Evolutionary conservation across 1,140 invertebrate genomes (phyloP).

Genomic region (Mactra quadrangularis): DNA sequence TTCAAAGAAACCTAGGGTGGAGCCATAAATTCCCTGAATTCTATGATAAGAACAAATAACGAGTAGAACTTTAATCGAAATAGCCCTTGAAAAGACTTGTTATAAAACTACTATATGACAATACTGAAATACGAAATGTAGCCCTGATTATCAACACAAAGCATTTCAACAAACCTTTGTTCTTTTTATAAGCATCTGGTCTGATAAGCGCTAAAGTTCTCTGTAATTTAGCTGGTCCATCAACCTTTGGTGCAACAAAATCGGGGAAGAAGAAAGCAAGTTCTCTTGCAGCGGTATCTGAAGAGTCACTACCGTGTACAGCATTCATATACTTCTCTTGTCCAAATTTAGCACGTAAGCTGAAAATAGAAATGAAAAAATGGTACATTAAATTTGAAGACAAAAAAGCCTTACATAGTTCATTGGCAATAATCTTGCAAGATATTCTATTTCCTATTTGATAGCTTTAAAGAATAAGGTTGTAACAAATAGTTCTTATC

Average conservation of each 20-base stretch:
- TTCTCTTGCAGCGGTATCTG: constrained; percentile 80
- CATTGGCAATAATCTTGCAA: no score
- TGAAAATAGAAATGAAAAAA: constrained; percentile 67
- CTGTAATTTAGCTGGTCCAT: constrained; percentile 75
- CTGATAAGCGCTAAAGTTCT: constrained; percentile 83
- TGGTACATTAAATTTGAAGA: no score
- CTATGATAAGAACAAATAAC: neutral
- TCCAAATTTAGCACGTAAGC: constrained; percentile 81
- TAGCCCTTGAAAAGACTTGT: no score
- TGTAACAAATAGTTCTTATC: no score
- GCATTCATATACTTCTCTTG: constrained; percentile 78
- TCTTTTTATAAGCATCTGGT: constrained; percentile 80
- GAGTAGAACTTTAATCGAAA: no score
- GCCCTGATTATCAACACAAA: no score
- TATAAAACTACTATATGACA: neutral
- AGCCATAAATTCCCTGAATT: no score
- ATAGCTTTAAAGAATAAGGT: no score
- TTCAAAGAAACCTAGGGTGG: no score
- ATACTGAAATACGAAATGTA: neutral
- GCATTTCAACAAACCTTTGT: constrained; percentile 75
- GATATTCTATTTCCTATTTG: no score
- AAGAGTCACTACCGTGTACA: constrained; percentile 79
- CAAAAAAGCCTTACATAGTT: no score
- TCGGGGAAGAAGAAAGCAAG: constrained; percentile 84
- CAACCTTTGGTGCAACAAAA: constrained; percentile 70